Evolutionary conservation across 2,797 vertebrate genomes (phyloP).

Genomic region (Lagocephalus sceleratus): DNA sequence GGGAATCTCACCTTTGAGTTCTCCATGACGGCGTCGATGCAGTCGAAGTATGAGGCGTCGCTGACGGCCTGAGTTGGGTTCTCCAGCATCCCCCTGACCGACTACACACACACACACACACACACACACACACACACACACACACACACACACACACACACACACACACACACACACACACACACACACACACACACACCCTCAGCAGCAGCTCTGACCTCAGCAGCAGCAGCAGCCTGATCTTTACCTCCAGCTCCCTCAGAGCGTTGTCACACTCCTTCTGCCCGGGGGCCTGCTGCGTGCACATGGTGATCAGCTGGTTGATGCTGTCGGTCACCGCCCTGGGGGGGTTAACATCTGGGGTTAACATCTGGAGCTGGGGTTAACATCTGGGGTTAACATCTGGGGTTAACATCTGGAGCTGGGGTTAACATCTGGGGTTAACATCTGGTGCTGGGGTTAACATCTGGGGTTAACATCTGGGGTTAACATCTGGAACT

Average conservation of each 20-base stretch:
- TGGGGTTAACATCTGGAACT: no score
- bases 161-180: no score
- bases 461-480: no score
- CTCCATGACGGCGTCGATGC: conserved; percentile 97
- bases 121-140: conserved; percentile 21
- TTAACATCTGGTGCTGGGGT: no score
- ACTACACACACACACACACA: conserved; percentile 69
- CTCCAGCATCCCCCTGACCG: conserved; percentile 90
- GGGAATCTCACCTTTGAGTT: conserved; percentile 95
- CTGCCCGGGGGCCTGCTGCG: conserved; percentile 94
- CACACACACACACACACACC: no score
- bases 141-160: conserved; percentile 6
- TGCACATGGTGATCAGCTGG: conserved; percentile 98
- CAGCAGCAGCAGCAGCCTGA: no score
- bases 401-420: no score
- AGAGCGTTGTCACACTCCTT: conserved; percentile 97
- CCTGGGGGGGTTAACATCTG: conserved; percentile 75
- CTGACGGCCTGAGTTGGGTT: conserved; percentile 92
- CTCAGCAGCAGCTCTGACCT: no score
- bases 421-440: no score
- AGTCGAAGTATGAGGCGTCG: conserved; percentile 94
- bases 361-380: no score
- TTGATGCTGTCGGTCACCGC: conserved; percentile 97
- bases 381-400: no score
- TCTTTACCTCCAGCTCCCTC: conserved; percentile 88